Base-by-base conservation (phyloP, 1,140 invertebrate species). In the Heterodera schachtii region DNA sequence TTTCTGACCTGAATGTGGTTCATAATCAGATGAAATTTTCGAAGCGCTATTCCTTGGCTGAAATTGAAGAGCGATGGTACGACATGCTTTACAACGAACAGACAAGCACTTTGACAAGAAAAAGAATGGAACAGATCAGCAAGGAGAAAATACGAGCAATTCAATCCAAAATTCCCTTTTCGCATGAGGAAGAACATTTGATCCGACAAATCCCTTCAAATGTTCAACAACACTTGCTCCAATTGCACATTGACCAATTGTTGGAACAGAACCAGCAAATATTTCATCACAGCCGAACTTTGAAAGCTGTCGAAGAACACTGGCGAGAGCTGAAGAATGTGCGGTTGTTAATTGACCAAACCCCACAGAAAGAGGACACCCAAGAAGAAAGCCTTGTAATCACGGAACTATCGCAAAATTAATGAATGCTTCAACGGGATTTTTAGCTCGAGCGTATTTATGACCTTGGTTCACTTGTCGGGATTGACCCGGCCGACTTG, bases 51-150 rank as follows among this genome's bases (percentile, higher is more conserved):
- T 96, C 95, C 0, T 90, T 97, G 16, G 94, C 94, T 90, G 96
- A 99, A 90, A 93, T 98, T 46, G 95, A 97, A 88, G 94, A 96
- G 81, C 93, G 97, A 79, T 98, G 96, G 96, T 96, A 96, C 92
- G 94, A 95, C 11, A 89, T 99, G 71, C 91, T 98, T 3, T 98
- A 98, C 90, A 95, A 98, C 91, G 93, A 94, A 69, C 93, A 94
- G 41, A 90, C 92, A 43, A 92, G 91, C 31, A 91, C 91, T 84
- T 93, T 97, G 67, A 95, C 96, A 43, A 93, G 96, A 8, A 93
- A 94, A 82, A 95, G 96, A 0, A 97, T 98, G 93, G 93, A 94
- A 60, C 95, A 96, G 91, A 57, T 92, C 98, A 70, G 95, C 96
- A 92, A 95, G 2, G 95, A 98, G 90, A 91, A 95, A 71, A 93